These are phyloP conservation scores for Pegea sp. DNA, from an alignment of 23 tunicate species.

Conservation along the genomic window DNA sequence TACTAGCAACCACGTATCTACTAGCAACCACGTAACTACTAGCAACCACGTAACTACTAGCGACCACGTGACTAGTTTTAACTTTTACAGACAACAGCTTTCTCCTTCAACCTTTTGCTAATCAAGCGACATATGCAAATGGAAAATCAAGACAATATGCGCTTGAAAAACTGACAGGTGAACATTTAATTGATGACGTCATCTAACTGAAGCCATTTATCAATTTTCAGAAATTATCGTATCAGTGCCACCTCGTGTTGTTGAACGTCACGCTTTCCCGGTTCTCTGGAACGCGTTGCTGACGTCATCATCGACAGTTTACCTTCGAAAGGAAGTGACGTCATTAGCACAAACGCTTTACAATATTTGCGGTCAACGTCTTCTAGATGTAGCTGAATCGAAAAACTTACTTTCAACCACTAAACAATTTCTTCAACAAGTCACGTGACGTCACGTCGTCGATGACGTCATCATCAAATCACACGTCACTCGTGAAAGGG, in stretches of 20 bases:
- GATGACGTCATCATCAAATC: too few species aligned
- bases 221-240: too few species aligned
- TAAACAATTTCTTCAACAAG: conserved; percentile 1
- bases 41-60: too few species aligned
- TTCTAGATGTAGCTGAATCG: conserved; percentile 39
- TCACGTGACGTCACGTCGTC: too few species aligned
- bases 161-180: conserved; percentile 31
- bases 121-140: conserved; percentile 13
- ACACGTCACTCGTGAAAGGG: too few species aligned
- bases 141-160: conserved; percentile 30
- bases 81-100: conserved; percentile 15
- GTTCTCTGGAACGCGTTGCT: conserved; percentile 36
- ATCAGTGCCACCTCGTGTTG: too few species aligned
- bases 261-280: conserved; percentile 54
- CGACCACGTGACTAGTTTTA: too few species aligned
- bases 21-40: too few species aligned
- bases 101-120: conserved; percentile 16
- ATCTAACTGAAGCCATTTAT: too few species aligned
- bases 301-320: conserved; percentile 8
- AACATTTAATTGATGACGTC: background rate
- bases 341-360: conserved; percentile 21
- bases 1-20: too few species aligned
- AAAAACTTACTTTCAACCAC: conserved; percentile 4
- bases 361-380: conserved; percentile 10
- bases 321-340: conserved; percentile 19